Conservation (phyloP, 2,113 vertebrate species). For the Lampris megalopsis region DNA sequence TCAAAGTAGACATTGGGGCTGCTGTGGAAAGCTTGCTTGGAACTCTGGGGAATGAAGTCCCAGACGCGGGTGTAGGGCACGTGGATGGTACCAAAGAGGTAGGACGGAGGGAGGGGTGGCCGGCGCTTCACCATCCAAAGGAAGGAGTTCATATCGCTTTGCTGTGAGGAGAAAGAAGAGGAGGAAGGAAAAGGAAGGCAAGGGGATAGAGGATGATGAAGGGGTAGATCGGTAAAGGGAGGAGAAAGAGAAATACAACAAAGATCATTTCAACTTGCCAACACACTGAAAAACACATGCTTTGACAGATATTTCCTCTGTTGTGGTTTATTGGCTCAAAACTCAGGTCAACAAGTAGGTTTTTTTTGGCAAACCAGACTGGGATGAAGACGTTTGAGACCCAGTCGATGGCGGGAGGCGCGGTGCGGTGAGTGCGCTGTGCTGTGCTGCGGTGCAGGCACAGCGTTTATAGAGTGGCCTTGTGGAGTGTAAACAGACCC, state of each 20-base stretch:
- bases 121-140: slow-evolving; percentile 91
- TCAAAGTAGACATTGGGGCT: slow-evolving; percentile 94
- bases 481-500: slow-evolving; percentile 73
- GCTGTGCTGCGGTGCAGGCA: slow-evolving; percentile 39
- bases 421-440: background rate
- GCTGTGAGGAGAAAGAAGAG: slow-evolving; percentile 73
- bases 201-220: slow-evolving; percentile 2
- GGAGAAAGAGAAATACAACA: slow-evolving; percentile 44
- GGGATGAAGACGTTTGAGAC: slow-evolving; percentile 28
- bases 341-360: slow-evolving; percentile 56
- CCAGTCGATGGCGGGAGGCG: slow-evolving; percentile 3
- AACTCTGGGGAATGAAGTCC: slow-evolving; percentile 94
- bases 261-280: slow-evolving; percentile 10
- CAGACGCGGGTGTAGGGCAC: slow-evolving; percentile 97
- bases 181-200: background rate
- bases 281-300: slow-evolving; percentile 18
- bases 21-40: slow-evolving; percentile 91
- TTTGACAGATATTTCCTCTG: slow-evolving; percentile 41
- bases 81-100: slow-evolving; percentile 97
- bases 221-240: background rate
- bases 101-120: slow-evolving; percentile 90
- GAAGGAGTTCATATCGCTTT: slow-evolving; percentile 96
- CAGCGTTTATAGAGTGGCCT: slow-evolving; percentile 69
- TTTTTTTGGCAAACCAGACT: slow-evolving; percentile 53
- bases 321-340: slow-evolving; percentile 56